Percentiles rank a stretch among this genome's conserved stretches.
These are phyloP conservation scores for Mongoloraphidia duomilia DNA, from an alignment of 2,888 invertebrate genomes.

Conservation along the genomic window DNA sequence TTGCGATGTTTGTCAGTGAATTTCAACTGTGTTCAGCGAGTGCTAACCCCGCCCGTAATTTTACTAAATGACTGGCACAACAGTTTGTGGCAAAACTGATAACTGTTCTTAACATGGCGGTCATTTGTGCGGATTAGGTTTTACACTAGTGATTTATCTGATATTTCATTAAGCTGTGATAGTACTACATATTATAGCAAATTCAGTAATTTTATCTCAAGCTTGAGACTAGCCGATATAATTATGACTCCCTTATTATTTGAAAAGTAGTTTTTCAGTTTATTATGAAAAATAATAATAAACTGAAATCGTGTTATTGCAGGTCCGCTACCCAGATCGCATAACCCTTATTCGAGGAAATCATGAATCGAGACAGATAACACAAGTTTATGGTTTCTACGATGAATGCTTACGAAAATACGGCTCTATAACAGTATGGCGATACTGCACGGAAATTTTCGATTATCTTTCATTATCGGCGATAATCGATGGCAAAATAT, in stretches of 20 bases:
- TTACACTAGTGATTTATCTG: too few species aligned
- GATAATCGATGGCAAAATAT: slow-evolving; percentile 96
- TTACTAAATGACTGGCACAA: too few species aligned
- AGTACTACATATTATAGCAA: not conserved
- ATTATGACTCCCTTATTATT: not conserved
- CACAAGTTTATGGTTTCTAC: slow-evolving; percentile 99
- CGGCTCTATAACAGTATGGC: slow-evolving; percentile 96
- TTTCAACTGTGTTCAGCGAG: not conserved
- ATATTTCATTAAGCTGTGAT: too few species aligned
- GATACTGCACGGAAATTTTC: slow-evolving; percentile 98
- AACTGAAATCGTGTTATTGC: slow-evolving; percentile 11
- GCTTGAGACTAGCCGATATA: not conserved
- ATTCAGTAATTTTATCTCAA: not conserved
- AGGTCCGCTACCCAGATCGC: slow-evolving; percentile 97
- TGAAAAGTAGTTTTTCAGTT: not conserved
- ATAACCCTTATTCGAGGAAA: slow-evolving; percentile 97
- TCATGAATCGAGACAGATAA: slow-evolving; percentile 98
- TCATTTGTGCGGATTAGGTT: too few species aligned
- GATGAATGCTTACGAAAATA: slow-evolving; percentile 98
- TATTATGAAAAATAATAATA: too few species aligned
- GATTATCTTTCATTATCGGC: slow-evolving; percentile 94
- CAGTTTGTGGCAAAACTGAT: too few species aligned
- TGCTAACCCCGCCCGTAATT: not conserved
- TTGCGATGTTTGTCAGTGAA: not conserved
- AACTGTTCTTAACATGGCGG: too few species aligned